Evolutionary conservation across 2,888 invertebrate species (phyloP), one percentile per base, ranked within the genome.

Genomic region (Chymomyza fuscimana): DNA sequence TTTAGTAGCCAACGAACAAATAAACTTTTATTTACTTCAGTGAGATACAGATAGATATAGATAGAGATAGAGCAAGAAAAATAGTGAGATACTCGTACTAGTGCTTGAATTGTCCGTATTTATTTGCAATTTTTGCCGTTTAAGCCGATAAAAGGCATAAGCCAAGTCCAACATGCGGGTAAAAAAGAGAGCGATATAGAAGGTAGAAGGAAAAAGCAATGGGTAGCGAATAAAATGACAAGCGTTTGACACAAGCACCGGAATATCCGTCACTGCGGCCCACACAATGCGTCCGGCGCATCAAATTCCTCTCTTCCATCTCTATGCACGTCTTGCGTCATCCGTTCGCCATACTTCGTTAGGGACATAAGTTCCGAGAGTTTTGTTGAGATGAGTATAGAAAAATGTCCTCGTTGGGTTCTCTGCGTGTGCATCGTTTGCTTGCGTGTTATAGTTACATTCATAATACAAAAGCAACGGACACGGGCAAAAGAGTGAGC

Each of bases 201-300:
- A 60, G 65, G 32, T 32, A 32, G 32, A 5, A 32, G 32, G 7
- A 32, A 32, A 50, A 56, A 52, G 62, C 69, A 61, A 67, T 63
- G 62, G 36, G 60, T 65, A 61, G 80, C 70, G 76, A 77, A 78
- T 81, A 81, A 80, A 82, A 83, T 89, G 90, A 89, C 90, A 90
- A 89, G 82, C 87, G 86, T 81, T 90, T 89, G 90, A 90, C 90
- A 89, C 86, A 90, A 90, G 90, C 90, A 89, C 90, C 89, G 90
- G 90, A 91, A 91, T 87, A 89, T 91, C 90, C 90, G 90, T 86
- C 90, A 89, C 82, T 83, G 80, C 74, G 82, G 80, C 81, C 40
- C 40, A 46, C 40, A 46, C 40, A 80, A 87, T 77, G 83, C 82
- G 78, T 85, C 79, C 82, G 78, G 79, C 69, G 40, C 40, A 46